Evolutionary conservation across 2,888 invertebrate genomes (phyloP), one percentile per base, ranked within the genome.

Genomic region (Hartigia nigra): DNA sequence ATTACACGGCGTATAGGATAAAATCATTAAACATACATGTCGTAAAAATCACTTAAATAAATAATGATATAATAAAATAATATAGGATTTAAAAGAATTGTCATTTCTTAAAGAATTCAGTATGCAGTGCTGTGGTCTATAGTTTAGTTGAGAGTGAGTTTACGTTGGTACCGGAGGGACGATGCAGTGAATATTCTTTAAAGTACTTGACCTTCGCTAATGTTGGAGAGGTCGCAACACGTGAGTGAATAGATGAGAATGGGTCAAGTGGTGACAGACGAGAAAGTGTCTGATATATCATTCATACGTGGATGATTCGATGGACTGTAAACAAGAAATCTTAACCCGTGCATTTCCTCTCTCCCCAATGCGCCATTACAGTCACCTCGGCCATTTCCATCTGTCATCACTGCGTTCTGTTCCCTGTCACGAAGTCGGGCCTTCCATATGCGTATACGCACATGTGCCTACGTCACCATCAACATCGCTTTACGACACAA

Each of bases 401-500:
- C 72, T 32, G 32, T 72, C 31, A 72, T 31, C 72, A 55, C 31
- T 31, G 72, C 72, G 78, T 77, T 82, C 80, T 82, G 82, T 72
- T 82, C 79, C 80, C 79, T 79, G 82, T 83, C 82, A 80, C 55
- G 74, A 77, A 79, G 78, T 81, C 80, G 79, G 76, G 79, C 78
- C 79, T 78, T 39, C 75, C 81, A 78, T 76, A 79, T 79, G 78
- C 76, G 79, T 80, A 80, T 77, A 78, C 75, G 78, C 74, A 82
- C 83, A 84, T 81, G 81, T 82, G 82, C 79, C 82, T 82, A 80
- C 86, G 85, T 87, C 85, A 85, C 85, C 87, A 86, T 82, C 83
- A 82, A 82, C 83, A 78, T 75, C 85, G 83, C 76, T 85, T 91
- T 91, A 91, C 88, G 91, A 91, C 88, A 87, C 91, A 91, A 91